Evolutionary conservation across 2,797 vertebrate species (phyloP).

Genomic region (Paguma larvata): DNA sequence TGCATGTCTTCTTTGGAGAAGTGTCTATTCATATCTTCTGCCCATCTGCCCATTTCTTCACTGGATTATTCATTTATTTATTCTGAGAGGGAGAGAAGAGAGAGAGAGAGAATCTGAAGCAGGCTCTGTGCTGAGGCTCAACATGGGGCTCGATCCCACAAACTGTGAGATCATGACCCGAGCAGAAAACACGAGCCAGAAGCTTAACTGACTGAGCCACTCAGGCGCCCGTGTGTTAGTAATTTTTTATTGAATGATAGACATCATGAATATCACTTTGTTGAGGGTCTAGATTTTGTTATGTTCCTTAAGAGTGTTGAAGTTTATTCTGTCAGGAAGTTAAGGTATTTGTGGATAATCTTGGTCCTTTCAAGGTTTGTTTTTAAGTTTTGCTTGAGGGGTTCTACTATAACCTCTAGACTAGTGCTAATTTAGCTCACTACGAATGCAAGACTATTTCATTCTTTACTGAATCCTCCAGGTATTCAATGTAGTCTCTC

Average conservation of each 20-base stretch:
- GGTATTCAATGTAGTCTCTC: not conserved
- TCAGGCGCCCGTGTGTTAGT: not conserved
- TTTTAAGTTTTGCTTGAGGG: constrained; percentile 9
- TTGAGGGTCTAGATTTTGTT: not conserved
- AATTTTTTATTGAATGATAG: not conserved
- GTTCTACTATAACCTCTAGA: not conserved
- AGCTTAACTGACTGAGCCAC: no score
- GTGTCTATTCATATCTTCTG: no score
- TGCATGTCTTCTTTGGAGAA: no score
- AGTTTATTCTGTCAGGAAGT: not conserved
- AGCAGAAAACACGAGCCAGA: no score
- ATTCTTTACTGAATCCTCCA: not conserved
- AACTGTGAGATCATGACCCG: no score
- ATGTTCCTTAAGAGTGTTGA: not conserved
- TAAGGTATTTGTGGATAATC: constrained; percentile 17
- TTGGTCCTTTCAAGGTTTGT: not conserved
- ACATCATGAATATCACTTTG: not conserved
- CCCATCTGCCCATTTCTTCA: no score
- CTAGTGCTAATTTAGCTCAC: not conserved
- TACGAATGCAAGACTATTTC: not conserved
- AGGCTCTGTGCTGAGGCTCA: no score
- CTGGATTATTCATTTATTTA: no score
- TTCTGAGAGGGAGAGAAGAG: no score
- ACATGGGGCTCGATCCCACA: no score
- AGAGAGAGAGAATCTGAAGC: no score